Evolutionary conservation across 64 coral and sea anemone genomes (phyloP), one percentile per base, ranked within the genome.

Genomic region (Dendrophyllia cribrosa): DNA sequence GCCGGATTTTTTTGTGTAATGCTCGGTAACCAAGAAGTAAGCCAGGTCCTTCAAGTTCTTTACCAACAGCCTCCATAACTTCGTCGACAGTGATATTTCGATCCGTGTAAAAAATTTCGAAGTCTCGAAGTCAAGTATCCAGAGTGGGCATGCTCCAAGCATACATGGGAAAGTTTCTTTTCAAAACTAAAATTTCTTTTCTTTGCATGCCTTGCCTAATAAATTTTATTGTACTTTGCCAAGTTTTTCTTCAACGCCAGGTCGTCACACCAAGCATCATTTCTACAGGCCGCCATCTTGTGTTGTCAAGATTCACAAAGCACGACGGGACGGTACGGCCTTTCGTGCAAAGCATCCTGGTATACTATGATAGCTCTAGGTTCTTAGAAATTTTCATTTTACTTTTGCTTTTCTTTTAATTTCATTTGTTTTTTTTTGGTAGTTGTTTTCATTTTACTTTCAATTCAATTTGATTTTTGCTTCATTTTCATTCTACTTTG

Each of bases 161-260:
- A 78, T 89, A 89, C 43, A 47, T 59, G 75, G 88, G 72, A 78
- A 73, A 89, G 22, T 89, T 51, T 89, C 75, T 77, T 78, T 48
- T 78, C 60, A 89, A 78, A 77, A 89, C 59, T 43, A 89, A 62
- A 17, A 89, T 89, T 78, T 89, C 88, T 51, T 66, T 89, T 66
- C 88, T 43, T 24, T 90, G 17, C 19, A 78, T 58, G 17, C 34
- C 34, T 26, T 77, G 72, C 65, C 75, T 89, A 25, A 89, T n/a
- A n/a, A n/a, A n/a, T n/a, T n/a, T n/a, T n/a, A n/a, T n/a, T 73
- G 12, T 52, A 52, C 51, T 81, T 81, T 81, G 4, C 34, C 23
- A 81, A 60, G 21, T 81, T 50, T 81, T 81, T 50, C 59, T 55
- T 58, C 53, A 55, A 21, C 10, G 9, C 51, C 14, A 11, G 11